Conservation (phyloP, 2,888 invertebrate species). For the Callyntrura guangdongensis region DNA sequence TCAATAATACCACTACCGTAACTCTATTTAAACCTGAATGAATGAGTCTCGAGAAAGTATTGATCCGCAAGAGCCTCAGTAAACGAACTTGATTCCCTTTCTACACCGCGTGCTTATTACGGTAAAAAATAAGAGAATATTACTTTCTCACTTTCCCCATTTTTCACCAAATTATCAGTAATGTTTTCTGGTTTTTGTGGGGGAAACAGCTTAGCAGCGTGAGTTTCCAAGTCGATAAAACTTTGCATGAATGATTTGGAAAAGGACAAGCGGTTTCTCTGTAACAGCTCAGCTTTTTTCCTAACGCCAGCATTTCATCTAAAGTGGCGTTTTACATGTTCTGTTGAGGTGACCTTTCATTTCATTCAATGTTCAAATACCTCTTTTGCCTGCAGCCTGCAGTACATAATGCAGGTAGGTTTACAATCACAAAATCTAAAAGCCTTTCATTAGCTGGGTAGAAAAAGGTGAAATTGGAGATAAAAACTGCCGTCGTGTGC, state of each 20-base stretch:
- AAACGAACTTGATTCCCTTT: no score
- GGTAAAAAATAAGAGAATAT: background rate
- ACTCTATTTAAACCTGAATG: background rate
- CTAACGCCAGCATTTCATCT: background rate
- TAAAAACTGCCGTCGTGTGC: no score
- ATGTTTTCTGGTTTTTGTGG: background rate
- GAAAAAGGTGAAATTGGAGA: no score
- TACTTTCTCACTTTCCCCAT: background rate
- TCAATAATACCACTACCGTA: background rate
- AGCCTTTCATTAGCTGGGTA: no score
- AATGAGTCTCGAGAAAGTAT: background rate
- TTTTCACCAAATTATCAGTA: background rate
- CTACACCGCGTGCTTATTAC: no score
- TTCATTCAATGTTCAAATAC: no score
- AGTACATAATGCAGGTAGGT: no score
- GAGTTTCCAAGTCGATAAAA: background rate
- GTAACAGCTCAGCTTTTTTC: background rate
- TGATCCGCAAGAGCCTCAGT: background rate
- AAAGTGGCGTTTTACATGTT: background rate
- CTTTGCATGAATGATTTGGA: background rate
- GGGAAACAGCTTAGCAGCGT: no score
- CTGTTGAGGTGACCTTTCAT: no score
- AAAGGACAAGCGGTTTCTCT: background rate
- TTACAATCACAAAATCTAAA: no score
- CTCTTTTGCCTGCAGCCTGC: no score